These are phyloP conservation scores for Tetanocera ferruginea DNA, from an alignment of 2,888 invertebrate species.

Conservation along the genomic window DNA sequence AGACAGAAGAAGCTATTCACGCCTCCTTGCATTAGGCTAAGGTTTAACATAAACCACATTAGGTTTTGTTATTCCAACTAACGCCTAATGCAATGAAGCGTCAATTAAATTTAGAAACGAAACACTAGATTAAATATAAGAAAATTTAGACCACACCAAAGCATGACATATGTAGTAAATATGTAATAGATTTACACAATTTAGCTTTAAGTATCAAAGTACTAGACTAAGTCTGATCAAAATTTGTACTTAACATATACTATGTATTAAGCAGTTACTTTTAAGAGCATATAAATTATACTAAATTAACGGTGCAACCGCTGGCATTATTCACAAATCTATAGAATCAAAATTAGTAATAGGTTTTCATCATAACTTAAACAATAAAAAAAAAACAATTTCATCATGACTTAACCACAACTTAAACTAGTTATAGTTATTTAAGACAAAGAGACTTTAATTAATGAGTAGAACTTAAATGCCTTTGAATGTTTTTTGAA, in stretches of 20 bases:
- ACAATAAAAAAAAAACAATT: no score
- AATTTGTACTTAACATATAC: background rate
- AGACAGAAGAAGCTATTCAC: background rate
- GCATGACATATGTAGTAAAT: conserved; percentile 21
- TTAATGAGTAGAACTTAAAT: conserved; percentile 38
- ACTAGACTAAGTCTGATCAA: background rate
- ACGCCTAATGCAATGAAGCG: background rate
- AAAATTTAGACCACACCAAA: conserved; percentile 32
- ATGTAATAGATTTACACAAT: background rate
- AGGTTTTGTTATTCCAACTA: background rate
- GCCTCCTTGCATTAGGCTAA: background rate
- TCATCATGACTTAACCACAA: no score
- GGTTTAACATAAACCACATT: background rate
- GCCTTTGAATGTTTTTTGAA: conserved; percentile 37
- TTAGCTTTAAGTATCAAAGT: background rate
- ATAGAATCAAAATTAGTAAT: conserved; percentile 50
- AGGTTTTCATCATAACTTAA: conserved; percentile 16
- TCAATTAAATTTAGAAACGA: background rate
- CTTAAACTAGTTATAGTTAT: no score
- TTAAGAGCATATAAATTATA: background rate
- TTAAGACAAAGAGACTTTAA: conserved; percentile 40
- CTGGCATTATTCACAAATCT: conserved; percentile 38
- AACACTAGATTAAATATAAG: background rate
- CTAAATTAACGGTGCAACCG: conserved; percentile 45
- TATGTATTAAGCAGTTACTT: background rate